Conservation (phyloP, 2,888 invertebrate species). For the Tachystola acroxantha region DNA sequence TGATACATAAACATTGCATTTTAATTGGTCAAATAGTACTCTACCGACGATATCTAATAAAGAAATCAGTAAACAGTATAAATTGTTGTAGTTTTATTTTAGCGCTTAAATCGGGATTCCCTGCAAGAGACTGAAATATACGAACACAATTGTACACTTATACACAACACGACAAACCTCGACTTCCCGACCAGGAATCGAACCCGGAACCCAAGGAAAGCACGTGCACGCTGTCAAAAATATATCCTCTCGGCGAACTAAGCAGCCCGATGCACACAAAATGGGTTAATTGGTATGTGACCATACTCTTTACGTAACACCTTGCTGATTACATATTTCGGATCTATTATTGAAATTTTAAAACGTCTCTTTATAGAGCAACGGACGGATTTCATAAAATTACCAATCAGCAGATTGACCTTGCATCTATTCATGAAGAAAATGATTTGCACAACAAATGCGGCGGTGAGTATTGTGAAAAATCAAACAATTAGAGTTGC, state of each 20-base stretch:
- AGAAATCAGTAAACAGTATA: slow-evolving; percentile 53
- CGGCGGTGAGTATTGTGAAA: slow-evolving; percentile 3
- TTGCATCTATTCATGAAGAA: slow-evolving; percentile 1
- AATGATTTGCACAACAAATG: slow-evolving; percentile 3
- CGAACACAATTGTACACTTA: too few relatives aligned
- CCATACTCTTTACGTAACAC: background rate
- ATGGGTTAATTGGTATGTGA: too few relatives aligned
- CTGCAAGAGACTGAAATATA: too few relatives aligned
- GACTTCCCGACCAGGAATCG: too few relatives aligned
- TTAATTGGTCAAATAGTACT: slow-evolving; percentile 61
- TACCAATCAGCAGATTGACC: slow-evolving; percentile 2
- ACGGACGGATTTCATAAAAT: background rate
- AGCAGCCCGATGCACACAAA: too few relatives aligned
- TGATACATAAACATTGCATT: slow-evolving; percentile 67
- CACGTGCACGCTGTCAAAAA: too few relatives aligned
- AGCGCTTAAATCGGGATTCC: too few relatives aligned
- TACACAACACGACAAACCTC: too few relatives aligned
- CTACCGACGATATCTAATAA: slow-evolving; percentile 69
- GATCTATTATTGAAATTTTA: background rate
- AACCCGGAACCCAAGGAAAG: too few relatives aligned
- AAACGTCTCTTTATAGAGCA: background rate
- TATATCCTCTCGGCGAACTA: too few relatives aligned
- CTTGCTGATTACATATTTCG: background rate
- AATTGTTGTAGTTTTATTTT: background rate
- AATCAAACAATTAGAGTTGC: slow-evolving; percentile 2